A percentile compares a stretch with the other conserved stretches of the same genome.
phyloP scores from a whole-genome alignment of 64 coral and sea anemone genomes.

The Acropora yongei region DNA sequence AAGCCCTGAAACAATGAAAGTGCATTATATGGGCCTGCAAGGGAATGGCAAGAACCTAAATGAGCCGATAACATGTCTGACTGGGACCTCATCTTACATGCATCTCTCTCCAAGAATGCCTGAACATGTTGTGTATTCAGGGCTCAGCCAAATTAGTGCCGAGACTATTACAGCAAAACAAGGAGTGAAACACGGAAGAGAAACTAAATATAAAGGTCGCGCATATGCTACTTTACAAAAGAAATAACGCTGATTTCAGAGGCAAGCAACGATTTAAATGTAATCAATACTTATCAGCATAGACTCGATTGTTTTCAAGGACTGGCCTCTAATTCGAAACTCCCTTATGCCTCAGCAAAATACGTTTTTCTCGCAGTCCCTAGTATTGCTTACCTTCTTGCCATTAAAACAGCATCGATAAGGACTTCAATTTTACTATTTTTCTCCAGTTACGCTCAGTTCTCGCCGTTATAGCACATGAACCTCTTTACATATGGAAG shows the following conservation, averaged over 20 bases:
- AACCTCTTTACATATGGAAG: too few relatives aligned
- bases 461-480: too few relatives aligned
- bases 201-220: neutral
- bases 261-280: neutral
- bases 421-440: too few relatives aligned
- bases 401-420: too few relatives aligned
- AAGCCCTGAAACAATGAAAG: neutral
- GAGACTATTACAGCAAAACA: neutral
- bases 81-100: neutral
- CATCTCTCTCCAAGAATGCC: slow-evolving; percentile 4
- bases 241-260: neutral
- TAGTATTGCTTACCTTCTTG: too few relatives aligned
- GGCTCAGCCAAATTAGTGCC: neutral
- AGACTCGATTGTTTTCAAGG: too few relatives aligned
- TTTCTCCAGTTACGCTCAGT: too few relatives aligned
- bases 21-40: slow-evolving; percentile 4
- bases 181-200: neutral
- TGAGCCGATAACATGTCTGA: too few relatives aligned
- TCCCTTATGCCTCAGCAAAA: too few relatives aligned
- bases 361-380: too few relatives aligned
- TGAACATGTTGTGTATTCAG: neutral
- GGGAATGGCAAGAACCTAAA: neutral
- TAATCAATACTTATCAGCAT: too few relatives aligned
- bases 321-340: too few relatives aligned
- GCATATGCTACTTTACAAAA: neutral